Evolutionary conservation across 2,797 vertebrate species (phyloP), one percentile per base, ranked within the genome.

Genomic region (Neomorphus geoffroyi): DNA sequence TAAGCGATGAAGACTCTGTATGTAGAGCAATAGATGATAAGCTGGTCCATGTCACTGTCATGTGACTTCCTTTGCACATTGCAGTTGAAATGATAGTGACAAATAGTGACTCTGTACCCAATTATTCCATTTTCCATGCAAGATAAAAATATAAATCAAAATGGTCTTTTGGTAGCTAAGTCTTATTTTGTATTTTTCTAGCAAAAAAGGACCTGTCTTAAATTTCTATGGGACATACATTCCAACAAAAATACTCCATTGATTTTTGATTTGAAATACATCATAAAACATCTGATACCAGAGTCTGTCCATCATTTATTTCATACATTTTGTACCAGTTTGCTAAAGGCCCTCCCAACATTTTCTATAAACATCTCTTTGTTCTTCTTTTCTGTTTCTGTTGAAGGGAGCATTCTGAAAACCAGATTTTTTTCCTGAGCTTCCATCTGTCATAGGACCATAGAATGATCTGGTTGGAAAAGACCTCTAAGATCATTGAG

Each of bases 191-290:
- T 32, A 6, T 43, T 75, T 80, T 86, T 90, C 61, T 83, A 84
- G 67, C 50, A 88, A 54, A 28, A 83, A 81, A 88, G 18, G 33
- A 81, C 45, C 46, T 66, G 35, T 72, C 70, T 89, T 48, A 58
- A 27, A 51, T n/a, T 21, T 66, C 65, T 83, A 33, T 75, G 80
- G 56, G 28, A 73, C 71, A 54, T n/a, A 54, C 51, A n/a, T 74
- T 89, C 57, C 51, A 70, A 22, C 30, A 71, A 27, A 88, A 86
- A 72, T 35, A 45, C 21, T 53, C 19, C 48, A 65, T 80, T 95
- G 85, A 86, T 88, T 61, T 37, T 89, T 82, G 75, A 83, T 89
- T 85, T 75, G 65, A 88, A 80, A 86, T 94, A 61, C 58, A 51
- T 66, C 62, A 58, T 24, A 39, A 53, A 48, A 22, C 35, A 54